Percentiles rank a stretch among this genome's conserved stretches.
These are phyloP conservation scores for Cariama cristata DNA, from an alignment of 2,113 vertebrate species.

Conservation along the genomic window DNA sequence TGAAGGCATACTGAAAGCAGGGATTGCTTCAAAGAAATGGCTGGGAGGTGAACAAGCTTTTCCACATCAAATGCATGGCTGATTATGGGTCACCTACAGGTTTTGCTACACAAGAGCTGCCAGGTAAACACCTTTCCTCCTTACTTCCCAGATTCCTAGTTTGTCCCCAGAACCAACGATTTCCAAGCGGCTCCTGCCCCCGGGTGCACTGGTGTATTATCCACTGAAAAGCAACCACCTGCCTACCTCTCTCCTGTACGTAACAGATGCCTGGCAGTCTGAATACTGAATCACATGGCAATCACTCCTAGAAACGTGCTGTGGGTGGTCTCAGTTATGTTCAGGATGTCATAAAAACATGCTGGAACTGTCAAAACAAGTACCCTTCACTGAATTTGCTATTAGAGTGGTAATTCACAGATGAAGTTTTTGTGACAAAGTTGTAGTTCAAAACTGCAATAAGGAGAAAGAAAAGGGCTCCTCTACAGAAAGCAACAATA, in stretches of 20 bases:
- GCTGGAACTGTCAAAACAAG: neutral
- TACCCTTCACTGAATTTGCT: neutral
- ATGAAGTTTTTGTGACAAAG: neutral
- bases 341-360: neutral
- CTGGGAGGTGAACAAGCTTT: neutral
- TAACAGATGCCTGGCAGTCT: neutral
- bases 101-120: neutral
- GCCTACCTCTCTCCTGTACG: rapidly evolving
- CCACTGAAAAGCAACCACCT: neutral
- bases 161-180: neutral
- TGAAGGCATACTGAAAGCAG: neutral
- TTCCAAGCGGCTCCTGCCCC: neutral
- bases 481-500: neutral
- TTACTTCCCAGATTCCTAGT: neutral
- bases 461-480: neutral
- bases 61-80: neutral
- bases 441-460: neutral
- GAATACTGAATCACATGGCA: neutral
- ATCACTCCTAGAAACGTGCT: rapidly evolving
- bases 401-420: neutral
- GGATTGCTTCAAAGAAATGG: neutral
- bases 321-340: neutral
- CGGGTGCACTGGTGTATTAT: rapidly evolving
- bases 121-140: neutral
- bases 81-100: neutral